Evolutionary conservation across 1,140 invertebrate species (phyloP).

Genomic region (Atta colombica): DNA sequence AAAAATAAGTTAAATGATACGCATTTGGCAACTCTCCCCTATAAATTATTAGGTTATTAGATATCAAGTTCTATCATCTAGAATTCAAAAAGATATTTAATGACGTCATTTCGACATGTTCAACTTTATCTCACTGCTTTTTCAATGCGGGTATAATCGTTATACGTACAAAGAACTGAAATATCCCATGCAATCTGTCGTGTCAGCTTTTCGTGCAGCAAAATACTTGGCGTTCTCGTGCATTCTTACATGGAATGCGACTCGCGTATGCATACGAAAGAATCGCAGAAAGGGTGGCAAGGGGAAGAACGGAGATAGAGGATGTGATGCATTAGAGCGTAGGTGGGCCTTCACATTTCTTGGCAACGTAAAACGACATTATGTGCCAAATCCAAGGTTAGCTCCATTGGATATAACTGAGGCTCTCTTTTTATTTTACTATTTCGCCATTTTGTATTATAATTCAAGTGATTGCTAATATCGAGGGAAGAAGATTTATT

Average conservation of each 20-base stretch:
- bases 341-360: constrained; percentile 44
- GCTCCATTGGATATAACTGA: too few species aligned
- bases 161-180: background rate
- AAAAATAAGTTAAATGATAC: too few species aligned
- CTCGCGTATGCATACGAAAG: constrained; percentile 27
- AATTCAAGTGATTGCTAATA: background rate
- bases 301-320: background rate
- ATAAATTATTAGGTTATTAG: background rate
- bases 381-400: background rate
- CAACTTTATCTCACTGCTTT: background rate
- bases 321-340: constrained; percentile 44
- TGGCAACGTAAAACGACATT: constrained; percentile 53
- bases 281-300: background rate
- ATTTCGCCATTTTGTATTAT: background rate
- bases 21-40: background rate
- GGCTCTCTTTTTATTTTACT: background rate
- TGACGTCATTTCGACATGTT: constrained; percentile 2
- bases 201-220: constrained; percentile 10
- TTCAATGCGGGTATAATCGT: constrained; percentile 11
- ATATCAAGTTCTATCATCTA: background rate
- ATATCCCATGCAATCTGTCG: constrained; percentile 40
- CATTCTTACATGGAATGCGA: constrained; percentile 49
- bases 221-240: constrained; percentile 34
- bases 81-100: background rate
- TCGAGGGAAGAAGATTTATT: too few species aligned